phyloP scores from a whole-genome alignment of 2,888 invertebrate genomes.

The Neria commutata region DNA sequence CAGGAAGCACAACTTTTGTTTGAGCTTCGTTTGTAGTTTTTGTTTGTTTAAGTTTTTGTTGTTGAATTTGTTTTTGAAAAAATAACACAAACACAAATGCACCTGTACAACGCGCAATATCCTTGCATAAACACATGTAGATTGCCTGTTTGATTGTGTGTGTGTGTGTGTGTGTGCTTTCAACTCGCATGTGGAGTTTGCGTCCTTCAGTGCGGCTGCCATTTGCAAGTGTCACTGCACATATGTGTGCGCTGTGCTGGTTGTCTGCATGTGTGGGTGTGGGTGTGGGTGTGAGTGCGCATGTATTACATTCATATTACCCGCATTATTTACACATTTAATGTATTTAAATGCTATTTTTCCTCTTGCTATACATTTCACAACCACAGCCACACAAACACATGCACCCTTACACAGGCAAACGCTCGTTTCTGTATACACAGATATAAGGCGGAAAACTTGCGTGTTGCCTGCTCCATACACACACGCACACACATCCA shows the following conservation, averaged over 20 bases:
- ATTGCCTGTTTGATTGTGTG: constrained; percentile 43
- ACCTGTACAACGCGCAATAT: too few relatives aligned
- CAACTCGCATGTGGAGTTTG: constrained; percentile 1
- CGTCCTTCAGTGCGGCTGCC: neutral
- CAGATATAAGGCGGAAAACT: too few relatives aligned
- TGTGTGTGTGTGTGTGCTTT: constrained; percentile 20
- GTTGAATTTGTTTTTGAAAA: constrained; percentile 16
- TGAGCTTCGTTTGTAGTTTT: constrained; percentile 26
- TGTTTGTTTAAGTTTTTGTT: constrained; percentile 41
- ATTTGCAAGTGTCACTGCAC: neutral
- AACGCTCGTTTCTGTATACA: constrained; percentile 14
- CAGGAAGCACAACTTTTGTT: neutral
- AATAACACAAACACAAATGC: too few relatives aligned
- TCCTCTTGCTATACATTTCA: neutral
- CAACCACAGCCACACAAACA: constrained; percentile 17
- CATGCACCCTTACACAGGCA: constrained; percentile 10
- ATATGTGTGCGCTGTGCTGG: neutral
- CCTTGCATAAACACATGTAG: constrained; percentile 27
- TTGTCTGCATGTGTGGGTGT: neutral
- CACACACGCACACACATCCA: neutral
- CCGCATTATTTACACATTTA: neutral
- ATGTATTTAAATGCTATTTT: neutral
- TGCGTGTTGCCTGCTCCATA: neutral
- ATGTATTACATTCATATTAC: neutral
- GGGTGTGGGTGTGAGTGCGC: neutral